These are phyloP conservation scores for Drosophila tristis DNA, from an alignment of 1,140 invertebrate species.

Conservation along the genomic window DNA sequence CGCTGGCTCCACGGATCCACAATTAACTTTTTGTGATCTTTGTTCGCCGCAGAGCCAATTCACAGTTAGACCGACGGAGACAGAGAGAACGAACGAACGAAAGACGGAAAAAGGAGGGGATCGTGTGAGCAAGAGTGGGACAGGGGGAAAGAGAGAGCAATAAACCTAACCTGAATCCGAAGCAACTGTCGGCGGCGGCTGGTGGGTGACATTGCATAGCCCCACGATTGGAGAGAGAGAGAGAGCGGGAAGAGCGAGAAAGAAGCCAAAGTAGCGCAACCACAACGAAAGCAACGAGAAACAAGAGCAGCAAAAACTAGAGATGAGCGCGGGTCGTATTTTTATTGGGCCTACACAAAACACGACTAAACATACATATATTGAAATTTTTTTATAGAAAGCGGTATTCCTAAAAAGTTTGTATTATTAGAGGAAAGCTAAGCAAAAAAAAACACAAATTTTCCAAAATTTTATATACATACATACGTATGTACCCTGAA, in stretches of 20 bases:
- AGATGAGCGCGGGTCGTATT: neutral
- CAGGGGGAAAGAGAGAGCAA: conserved; percentile 21
- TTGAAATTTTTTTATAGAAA: neutral
- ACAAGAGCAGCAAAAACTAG: conserved; percentile 37
- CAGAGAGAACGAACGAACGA: neutral
- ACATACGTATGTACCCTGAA: too few relatives aligned
- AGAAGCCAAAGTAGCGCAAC: conserved; percentile 70
- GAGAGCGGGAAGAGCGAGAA: conserved; percentile 16
- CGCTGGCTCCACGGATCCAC: neutral
- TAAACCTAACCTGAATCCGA: conserved; percentile 42
- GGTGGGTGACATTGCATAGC: conserved; percentile 62
- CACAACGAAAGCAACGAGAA: conserved; percentile 24
- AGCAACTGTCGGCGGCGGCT: conserved; percentile 29
- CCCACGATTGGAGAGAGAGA: conserved; percentile 11
- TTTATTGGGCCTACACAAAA: too few relatives aligned
- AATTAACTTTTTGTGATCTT: conserved; percentile 60
- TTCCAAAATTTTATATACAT: too few relatives aligned
- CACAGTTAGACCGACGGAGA: conserved; percentile 61
- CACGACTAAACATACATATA: too few relatives aligned
- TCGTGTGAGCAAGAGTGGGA: conserved; percentile 1
- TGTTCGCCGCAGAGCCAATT: conserved; percentile 54
- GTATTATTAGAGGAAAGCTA: too few relatives aligned
- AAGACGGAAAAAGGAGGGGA: conserved; percentile 30
- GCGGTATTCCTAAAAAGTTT: too few relatives aligned
- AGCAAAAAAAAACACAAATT: too few relatives aligned